Conservation (phyloP, 2,113 vertebrate genomes). For the Corythaeola cristata region DNA sequence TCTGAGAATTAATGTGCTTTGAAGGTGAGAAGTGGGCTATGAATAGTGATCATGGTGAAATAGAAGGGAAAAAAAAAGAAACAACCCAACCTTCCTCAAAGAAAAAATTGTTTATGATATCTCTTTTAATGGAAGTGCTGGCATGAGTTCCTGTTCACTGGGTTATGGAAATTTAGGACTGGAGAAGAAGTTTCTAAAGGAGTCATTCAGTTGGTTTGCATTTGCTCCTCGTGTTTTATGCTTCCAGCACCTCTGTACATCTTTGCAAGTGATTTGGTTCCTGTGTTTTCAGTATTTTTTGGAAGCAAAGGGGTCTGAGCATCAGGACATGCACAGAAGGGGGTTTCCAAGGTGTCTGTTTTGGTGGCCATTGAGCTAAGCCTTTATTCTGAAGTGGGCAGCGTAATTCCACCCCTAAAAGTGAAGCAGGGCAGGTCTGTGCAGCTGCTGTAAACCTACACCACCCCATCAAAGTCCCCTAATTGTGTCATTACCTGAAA, state of each 20-base stretch:
- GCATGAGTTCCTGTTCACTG: not conserved
- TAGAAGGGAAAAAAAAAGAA: not conserved
- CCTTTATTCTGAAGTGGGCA: not conserved
- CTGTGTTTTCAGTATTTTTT: not conserved
- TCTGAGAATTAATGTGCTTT: constrained; percentile 15
- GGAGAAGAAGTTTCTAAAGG: not conserved
- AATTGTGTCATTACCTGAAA: not conserved
- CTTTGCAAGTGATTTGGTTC: not conserved
- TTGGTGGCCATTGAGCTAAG: not conserved
- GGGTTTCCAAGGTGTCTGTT: rapidly evolving
- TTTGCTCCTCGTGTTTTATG: not conserved
- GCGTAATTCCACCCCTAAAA: not conserved
- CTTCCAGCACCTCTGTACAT: not conserved
- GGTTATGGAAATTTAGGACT: not conserved
- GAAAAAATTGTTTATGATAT: not conserved
- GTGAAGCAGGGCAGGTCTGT: not conserved
- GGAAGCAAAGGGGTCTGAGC: not conserved
- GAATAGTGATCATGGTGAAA: not conserved
- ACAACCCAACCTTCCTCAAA: not conserved
- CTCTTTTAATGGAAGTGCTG: constrained; percentile 4
- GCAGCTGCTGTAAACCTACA: too few species aligned
- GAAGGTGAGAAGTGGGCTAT: constrained; percentile 8
- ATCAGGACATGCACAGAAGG: not conserved
- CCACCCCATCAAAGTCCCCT: too few species aligned
- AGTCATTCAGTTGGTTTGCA: not conserved